phyloP scores from a whole-genome alignment of 2,797 vertebrate genomes.

The Sebastes ruberrimus region DNA sequence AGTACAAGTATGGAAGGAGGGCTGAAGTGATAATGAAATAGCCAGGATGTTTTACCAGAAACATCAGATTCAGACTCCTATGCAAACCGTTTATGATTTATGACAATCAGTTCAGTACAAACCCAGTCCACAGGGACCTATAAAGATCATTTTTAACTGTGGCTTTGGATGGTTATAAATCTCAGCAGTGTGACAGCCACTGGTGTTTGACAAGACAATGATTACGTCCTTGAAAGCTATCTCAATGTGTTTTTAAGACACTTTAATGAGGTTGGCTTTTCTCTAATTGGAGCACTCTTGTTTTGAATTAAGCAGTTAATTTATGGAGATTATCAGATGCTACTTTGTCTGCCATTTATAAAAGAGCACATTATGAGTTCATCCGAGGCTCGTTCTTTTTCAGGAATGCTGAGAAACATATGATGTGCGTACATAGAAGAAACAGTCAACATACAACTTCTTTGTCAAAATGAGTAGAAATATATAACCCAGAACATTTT shows the following conservation, averaged over 20 bases:
- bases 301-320: slow-evolving; percentile 17
- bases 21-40: not conserved
- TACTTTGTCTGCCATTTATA: not conserved
- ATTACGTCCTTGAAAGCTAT: slow-evolving; percentile 12
- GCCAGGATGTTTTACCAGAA: not conserved
- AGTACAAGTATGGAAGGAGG: not conserved
- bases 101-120: slow-evolving; percentile 20
- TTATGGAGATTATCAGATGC: not conserved
- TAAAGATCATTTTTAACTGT: slow-evolving; percentile 18
- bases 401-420: not conserved
- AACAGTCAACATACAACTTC: not conserved
- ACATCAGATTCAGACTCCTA: not conserved
- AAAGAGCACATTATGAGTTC: not conserved
- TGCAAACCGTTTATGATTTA: not conserved
- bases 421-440: not conserved
- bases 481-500: not conserved
- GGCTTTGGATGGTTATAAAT: slow-evolving; percentile 9
- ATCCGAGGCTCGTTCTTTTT: not conserved
- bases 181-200: not conserved
- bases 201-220: slow-evolving; percentile 15
- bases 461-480: not conserved
- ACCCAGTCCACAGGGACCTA: not conserved
- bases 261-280: slow-evolving; percentile 24
- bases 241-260: slow-evolving; percentile 7
- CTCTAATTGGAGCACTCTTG: not conserved